These are phyloP conservation scores for Allolobophora icterica DNA, from an alignment of 2,888 invertebrate species.

Conservation along the genomic window DNA sequence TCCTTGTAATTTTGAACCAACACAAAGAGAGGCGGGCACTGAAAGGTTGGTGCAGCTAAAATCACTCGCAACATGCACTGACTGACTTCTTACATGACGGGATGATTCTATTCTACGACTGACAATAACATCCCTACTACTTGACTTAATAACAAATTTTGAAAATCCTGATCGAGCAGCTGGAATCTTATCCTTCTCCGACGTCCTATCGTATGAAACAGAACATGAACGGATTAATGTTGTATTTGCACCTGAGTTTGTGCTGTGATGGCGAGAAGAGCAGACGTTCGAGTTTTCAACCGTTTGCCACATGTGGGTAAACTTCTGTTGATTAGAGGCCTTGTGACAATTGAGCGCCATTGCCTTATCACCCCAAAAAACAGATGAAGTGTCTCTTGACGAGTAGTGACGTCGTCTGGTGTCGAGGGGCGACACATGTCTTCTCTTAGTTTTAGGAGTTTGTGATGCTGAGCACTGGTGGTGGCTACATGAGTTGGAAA, in stretches of 20 bases:
- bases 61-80: neutral
- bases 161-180: neutral
- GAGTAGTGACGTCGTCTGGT: neutral
- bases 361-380: neutral
- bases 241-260: neutral
- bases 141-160: neutral
- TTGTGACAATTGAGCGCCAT: neutral
- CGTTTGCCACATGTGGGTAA: neutral
- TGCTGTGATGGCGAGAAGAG: neutral
- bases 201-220: neutral
- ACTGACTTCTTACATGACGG: neutral
- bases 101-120: neutral
- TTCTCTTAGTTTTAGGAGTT: neutral
- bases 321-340: neutral
- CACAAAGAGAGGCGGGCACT: neutral
- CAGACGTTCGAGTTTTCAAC: neutral
- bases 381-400: neutral
- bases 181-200: neutral
- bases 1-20: neutral
- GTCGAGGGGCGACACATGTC: neutral
- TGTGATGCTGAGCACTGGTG: neutral
- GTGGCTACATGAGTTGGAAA: neutral
- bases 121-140: neutral
- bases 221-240: neutral
- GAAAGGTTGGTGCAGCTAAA: neutral